A percentile compares a stretch with the other conserved stretches of the same genome.
Evolutionary conservation across 2,888 invertebrate genomes (phyloP).

Genomic region (Calephelis perditalis): DNA sequence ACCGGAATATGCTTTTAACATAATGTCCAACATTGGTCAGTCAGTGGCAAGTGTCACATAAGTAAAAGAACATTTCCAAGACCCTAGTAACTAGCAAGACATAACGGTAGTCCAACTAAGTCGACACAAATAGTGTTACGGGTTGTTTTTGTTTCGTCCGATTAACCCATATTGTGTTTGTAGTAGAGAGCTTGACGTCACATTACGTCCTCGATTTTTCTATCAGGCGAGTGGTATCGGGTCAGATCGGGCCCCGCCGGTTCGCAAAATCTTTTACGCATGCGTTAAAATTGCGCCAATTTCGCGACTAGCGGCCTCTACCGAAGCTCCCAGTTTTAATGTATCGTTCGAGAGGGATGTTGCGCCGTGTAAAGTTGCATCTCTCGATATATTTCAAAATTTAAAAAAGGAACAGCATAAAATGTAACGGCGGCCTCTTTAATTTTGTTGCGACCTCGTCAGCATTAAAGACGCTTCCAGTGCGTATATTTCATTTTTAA

Average conservation of each 20-base stretch:
- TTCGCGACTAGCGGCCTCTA: slow-evolving; percentile 70
- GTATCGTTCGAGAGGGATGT: slow-evolving; percentile 57
- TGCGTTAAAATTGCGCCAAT: slow-evolving; percentile 76
- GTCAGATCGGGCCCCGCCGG: slow-evolving; percentile 65
- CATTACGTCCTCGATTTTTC: slow-evolving; percentile 74
- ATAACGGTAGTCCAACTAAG: slow-evolving; percentile 29
- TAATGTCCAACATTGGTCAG: not conserved
- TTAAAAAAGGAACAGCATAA: slow-evolving; percentile 63
- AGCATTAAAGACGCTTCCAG: slow-evolving; percentile 26
- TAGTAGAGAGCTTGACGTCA: slow-evolving; percentile 69
- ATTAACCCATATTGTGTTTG: slow-evolving; percentile 65
- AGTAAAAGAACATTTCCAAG: not conserved
- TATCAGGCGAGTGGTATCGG: slow-evolving; percentile 67
- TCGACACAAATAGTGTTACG: slow-evolving; percentile 37
- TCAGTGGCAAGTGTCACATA: too few species aligned
- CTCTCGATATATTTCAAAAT: slow-evolving; percentile 56
- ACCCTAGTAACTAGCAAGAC: slow-evolving; percentile 31
- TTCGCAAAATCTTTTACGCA: slow-evolving; percentile 59
- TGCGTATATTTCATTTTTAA: slow-evolving; percentile 18
- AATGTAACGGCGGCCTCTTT: slow-evolving; percentile 37
- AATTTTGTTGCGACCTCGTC: not conserved
- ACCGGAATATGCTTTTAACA: too few species aligned
- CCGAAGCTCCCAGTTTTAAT: slow-evolving; percentile 59
- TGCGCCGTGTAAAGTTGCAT: slow-evolving; percentile 53
- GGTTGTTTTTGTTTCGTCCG: slow-evolving; percentile 63